phyloP scores from a whole-genome alignment of 1,140 invertebrate genomes.

The Drosophila albomicans region DNA sequence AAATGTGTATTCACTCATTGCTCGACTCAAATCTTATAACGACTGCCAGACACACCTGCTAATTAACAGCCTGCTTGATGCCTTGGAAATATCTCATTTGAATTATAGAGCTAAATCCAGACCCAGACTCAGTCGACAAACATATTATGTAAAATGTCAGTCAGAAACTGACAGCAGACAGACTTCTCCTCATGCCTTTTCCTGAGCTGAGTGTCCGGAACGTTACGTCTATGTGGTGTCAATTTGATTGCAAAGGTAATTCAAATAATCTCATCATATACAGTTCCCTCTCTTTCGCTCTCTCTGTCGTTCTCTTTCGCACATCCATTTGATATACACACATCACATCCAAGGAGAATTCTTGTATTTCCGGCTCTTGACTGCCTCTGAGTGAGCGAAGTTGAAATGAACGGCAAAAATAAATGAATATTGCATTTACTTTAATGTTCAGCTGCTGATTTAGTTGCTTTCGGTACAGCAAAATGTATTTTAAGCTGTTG shows the following conservation, averaged over 20 bases:
- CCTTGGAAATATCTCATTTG: conserved; percentile 50
- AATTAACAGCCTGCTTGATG: conserved; percentile 56
- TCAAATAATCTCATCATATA: conserved; percentile 75
- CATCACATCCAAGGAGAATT: neutral
- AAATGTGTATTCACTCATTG: conserved; percentile 4
- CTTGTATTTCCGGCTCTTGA: conserved; percentile 21
- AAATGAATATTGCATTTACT: conserved; percentile 28
- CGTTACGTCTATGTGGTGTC: conserved; percentile 70
- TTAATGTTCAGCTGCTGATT: conserved; percentile 29
- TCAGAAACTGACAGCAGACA: no score
- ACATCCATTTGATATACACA: conserved; percentile 2
- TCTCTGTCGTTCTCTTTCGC: neutral
- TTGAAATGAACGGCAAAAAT: conserved; percentile 5
- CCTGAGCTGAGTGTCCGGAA: conserved; percentile 8
- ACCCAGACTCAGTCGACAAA: neutral
- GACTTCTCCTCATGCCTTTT: no score
- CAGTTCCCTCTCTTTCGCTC: neutral
- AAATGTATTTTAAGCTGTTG: conserved; percentile 32
- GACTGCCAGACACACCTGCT: conserved; percentile 11
- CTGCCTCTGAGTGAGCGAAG: neutral
- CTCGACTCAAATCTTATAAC: neutral
- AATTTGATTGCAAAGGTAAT: conserved; percentile 81
- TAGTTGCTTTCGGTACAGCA: neutral
- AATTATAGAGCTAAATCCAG: conserved; percentile 7
- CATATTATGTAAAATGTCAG: no score